phyloP scores from a whole-genome alignment of 2,113 vertebrate species.

The Mus pahari region DNA sequence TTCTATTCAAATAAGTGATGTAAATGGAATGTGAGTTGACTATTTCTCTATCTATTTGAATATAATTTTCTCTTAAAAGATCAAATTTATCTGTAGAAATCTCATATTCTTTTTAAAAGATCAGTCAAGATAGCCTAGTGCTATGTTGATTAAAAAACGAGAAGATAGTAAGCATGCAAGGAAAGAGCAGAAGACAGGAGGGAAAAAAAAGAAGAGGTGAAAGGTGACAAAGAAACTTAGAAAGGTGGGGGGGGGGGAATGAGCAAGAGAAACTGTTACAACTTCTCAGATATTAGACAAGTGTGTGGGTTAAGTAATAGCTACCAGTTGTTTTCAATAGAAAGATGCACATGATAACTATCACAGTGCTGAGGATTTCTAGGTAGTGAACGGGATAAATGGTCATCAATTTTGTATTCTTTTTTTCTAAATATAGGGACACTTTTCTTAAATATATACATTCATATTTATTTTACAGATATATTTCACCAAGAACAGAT shows the following conservation, averaged over 20 bases:
- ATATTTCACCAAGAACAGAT: not conserved
- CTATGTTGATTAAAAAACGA: not conserved
- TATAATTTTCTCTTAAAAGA: slow-evolving; percentile 7
- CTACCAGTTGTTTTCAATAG: not conserved
- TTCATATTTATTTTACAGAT: not conserved
- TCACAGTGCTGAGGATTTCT: not conserved
- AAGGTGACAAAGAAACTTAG: not conserved
- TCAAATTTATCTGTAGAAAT: slow-evolving; percentile 20
- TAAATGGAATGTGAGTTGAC: not conserved
- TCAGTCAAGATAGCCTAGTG: not conserved
- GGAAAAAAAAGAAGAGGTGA: no score
- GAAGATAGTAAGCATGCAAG: not conserved
- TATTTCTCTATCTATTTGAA: not conserved
- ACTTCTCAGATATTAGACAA: not conserved
- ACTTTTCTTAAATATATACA: not conserved
- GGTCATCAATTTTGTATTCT: not conserved
- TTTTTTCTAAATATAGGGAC: not conserved
- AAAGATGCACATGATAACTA: not conserved
- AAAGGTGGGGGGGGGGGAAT: fast-evolving
- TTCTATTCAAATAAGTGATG: slow-evolving; percentile 16
- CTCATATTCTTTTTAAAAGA: not conserved
- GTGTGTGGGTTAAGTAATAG: not conserved
- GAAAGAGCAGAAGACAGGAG: not conserved
- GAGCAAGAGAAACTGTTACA: not conserved
- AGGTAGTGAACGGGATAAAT: not conserved